Base-by-base conservation (phyloP, 2,888 invertebrate genomes). In the Zygothrica quintamaculata region DNA sequence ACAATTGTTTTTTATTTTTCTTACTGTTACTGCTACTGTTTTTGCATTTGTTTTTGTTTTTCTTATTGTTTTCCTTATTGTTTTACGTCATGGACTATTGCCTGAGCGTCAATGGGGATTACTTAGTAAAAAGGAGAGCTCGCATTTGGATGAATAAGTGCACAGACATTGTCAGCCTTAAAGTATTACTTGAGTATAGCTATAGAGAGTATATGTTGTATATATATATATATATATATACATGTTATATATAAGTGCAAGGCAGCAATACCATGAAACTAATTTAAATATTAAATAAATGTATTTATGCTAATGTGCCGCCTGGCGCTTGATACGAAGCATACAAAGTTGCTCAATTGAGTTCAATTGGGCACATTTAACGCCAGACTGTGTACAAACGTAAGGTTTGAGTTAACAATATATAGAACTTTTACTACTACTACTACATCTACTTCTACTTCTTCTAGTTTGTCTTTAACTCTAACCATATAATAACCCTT, bases 251-350 rank as follows among this genome's bases (percentile, higher is more conserved):
- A 44, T 47, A 61, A 71, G 56, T 82, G 79, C 73, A 79, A 72
- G 80, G 44, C 64, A 77, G 53, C 46, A 58, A 61, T 55, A 53
- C 50, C 40, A 67, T 61, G 67, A 61, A 77, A 69, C 80, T 77
- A 73, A 86, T 86, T 87, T 84, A 77, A 84, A 80, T 84, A 84
- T 77, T 86, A 77, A 84, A 84, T 80, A 86, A 77, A 74, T 71
- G 75, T 74, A 86, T 80, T 87, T 84, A 84, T 82, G 75, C 75
- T 66, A 86, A 87, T 84, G 73, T 52, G 43, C 48, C 51, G 57
- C 51, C 61, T 58, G 66, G 42, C 48, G 62, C 51, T 56, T n/a
- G n/a, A n/a, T n/a, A n/a, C 65, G 16, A 51, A 40, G 61, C 59
- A 62, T 53, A 60, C 61, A 26, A 53, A 78, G 69, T 74, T 67